phyloP scores from a whole-genome alignment of 1,140 invertebrate species.

The Ceratitis capitata region DNA sequence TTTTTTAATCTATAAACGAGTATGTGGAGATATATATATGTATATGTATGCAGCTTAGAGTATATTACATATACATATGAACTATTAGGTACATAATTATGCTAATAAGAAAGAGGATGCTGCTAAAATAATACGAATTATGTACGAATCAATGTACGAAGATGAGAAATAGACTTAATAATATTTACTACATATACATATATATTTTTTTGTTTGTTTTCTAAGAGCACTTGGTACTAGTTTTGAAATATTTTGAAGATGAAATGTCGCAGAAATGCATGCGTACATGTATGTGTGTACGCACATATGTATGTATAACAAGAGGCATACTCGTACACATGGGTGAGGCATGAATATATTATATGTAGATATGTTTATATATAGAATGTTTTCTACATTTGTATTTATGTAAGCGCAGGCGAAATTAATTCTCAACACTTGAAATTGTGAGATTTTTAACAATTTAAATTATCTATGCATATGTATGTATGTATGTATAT shows the following conservation, averaged over 20 bases:
- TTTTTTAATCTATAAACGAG: neutral
- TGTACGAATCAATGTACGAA: slow-evolving; percentile 9
- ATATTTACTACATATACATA: neutral
- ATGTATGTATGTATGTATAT: neutral
- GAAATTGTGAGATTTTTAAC: neutral
- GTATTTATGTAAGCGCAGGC: neutral
- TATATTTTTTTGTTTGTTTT: too few species aligned
- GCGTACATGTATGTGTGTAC: neutral
- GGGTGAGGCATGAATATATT: neutral
- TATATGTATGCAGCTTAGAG: neutral
- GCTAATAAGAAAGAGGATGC: neutral
- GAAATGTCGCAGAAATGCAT: neutral
- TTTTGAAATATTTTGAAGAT: too few species aligned
- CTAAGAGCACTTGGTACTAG: too few species aligned
- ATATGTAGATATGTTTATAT: too few species aligned
- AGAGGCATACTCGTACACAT: neutral
- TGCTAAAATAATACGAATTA: slow-evolving; percentile 5
- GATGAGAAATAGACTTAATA: neutral
- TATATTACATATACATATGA: slow-evolving; percentile 1
- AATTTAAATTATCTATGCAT: too few species aligned
- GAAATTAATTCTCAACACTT: neutral
- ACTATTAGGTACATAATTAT: neutral
- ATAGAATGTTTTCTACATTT: neutral
- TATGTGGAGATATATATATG: slow-evolving; percentile 12
- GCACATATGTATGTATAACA: neutral